These are phyloP conservation scores for Prietella phreatophila DNA, from an alignment of 2,113 vertebrate genomes.

Conservation along the genomic window DNA sequence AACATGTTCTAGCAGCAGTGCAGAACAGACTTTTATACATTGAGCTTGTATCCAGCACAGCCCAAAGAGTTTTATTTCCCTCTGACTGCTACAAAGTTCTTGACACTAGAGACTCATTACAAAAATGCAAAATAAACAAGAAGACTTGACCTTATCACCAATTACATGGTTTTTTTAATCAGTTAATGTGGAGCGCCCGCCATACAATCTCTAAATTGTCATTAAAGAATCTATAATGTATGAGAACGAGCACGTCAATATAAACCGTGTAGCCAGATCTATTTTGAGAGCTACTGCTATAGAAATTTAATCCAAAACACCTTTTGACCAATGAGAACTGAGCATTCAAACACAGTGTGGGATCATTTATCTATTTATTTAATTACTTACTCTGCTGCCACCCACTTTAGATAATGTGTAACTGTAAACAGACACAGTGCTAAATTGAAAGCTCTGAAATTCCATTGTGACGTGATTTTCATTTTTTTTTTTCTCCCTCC, in stretches of 20 bases:
- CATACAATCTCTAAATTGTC: neutral
- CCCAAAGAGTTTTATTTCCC: neutral
- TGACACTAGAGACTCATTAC: neutral
- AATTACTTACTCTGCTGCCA: neutral
- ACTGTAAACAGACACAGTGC: neutral
- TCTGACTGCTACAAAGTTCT: neutral
- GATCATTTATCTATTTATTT: neutral
- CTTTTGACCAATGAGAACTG: neutral
- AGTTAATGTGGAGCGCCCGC: neutral
- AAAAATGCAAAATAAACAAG: neutral
- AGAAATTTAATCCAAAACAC: neutral
- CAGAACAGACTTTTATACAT: neutral
- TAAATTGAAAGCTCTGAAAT: neutral
- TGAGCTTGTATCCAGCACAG: neutral
- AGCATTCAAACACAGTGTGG: neutral
- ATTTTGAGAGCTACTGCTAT: neutral
- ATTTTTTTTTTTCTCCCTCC: neutral
- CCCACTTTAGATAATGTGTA: neutral
- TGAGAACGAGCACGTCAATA: neutral
- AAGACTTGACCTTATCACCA: neutral
- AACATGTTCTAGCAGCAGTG: neutral
- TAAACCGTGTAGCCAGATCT: neutral
- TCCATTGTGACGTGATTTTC: neutral
- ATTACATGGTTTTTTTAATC: neutral
- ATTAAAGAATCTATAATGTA: neutral